Evolutionary conservation across 2,113 vertebrate genomes (phyloP), one percentile per base, ranked within the genome.

Genomic region (Hippocampus comes): DNA sequence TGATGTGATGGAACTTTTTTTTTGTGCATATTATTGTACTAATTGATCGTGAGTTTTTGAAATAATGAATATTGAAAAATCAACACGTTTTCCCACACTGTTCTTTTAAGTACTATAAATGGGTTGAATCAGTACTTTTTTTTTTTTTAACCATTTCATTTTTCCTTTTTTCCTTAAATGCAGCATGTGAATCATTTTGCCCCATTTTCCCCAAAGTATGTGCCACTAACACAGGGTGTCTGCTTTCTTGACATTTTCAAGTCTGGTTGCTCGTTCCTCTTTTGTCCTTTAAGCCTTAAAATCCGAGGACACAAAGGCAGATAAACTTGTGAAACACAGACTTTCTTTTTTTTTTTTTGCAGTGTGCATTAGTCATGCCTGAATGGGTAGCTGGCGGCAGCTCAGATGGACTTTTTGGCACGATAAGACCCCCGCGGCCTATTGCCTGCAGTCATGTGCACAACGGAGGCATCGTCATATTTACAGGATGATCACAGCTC

Each of bases 341-440:
- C 49, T 59, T 25, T 59, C 25, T 70, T 77, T 11, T 27, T 27
- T 69, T 64, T 69, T 49, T 82, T 78, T 80, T 76, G 38, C 82
- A 80, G 75, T 71, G 74, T 78, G 64, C 70, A 38, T 86, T 80
- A 81, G 74, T 88, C 88, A 84, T 82, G 73, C 70, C 67, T 86
- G 82, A 87, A 78, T 64, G 67, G 51, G 76, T 76, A 76, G 38
- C 71, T 79, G 81, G 85, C 81, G 67, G 73, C 49, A 67, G 67
- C 34, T 82, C 64, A 86, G 68, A 66, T 48, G 42, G 41, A 79
- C 4, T 34, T 71, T 85, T 57, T 88, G 77, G 88, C 74, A 78
- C 63, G 77, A 57, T 57, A 60, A 86, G 75, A 82, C 70, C 80
- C 23, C 68, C 67, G 63, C 43, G 78, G 73, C 67, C 30, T 10